These are phyloP conservation scores for Eupithecia subfuscata DNA, from an alignment of 2,888 invertebrate genomes.

Conservation along the genomic window DNA sequence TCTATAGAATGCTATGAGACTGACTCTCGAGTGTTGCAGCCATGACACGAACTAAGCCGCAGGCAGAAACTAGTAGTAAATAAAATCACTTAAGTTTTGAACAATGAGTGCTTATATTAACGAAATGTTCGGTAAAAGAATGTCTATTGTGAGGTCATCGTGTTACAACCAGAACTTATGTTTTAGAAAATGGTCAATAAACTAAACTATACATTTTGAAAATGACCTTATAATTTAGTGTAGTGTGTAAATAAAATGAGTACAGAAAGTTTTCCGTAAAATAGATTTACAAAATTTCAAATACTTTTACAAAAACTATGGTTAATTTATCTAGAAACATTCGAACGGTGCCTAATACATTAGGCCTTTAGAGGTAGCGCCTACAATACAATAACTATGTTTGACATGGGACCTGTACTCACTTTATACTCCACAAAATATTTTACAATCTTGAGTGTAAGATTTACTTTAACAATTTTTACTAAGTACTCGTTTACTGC, in stretches of 20 bases:
- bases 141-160: constrained; percentile 74
- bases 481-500: constrained; percentile 27
- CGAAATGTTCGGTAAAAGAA: constrained; percentile 79
- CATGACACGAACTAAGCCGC: background rate
- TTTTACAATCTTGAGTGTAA: constrained; percentile 28
- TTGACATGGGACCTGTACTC: constrained; percentile 54
- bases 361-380: constrained; percentile 64
- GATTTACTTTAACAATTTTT: constrained; percentile 32
- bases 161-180: constrained; percentile 72
- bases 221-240: constrained; percentile 42
- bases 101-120: constrained; percentile 84
- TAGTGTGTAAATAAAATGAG: constrained; percentile 58
- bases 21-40: background rate
- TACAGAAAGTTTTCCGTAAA: constrained; percentile 57
- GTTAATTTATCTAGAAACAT: constrained; percentile 48
- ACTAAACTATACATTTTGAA: constrained; percentile 42
- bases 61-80: constrained; percentile 21
- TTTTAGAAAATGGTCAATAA: constrained; percentile 43
- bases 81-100: constrained; percentile 55
- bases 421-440: constrained; percentile 48
- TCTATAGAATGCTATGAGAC: background rate
- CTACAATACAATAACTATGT: constrained; percentile 41
- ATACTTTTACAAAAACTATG: constrained; percentile 59
- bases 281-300: constrained; percentile 48
- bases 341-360: constrained; percentile 48